A percentile compares a stretch with the other conserved stretches of the same genome.
phyloP scores from a whole-genome alignment of 2,113 vertebrate genomes.

The Neodon shergylaensis region DNA sequence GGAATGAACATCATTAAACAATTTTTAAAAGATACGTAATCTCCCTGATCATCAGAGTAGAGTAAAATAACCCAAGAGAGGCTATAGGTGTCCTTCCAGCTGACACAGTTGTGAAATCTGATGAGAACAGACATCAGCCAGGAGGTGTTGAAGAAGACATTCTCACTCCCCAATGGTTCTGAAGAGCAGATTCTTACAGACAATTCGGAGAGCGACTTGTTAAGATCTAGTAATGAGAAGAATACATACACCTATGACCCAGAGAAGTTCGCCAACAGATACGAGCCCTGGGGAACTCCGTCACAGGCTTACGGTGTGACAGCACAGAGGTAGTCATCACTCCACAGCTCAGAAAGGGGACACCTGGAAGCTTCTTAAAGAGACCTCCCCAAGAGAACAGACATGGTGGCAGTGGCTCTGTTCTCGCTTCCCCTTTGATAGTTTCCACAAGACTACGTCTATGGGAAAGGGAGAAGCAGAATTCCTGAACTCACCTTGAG shows the following conservation, averaged over 20 bases:
- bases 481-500: background rate
- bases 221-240: background rate
- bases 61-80: background rate
- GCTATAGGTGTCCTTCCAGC: background rate
- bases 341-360: background rate
- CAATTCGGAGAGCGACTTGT: background rate
- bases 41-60: background rate
- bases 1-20: background rate
- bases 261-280: background rate
- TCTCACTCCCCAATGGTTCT: background rate
- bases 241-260: background rate
- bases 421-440: background rate
- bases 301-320: background rate
- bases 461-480: background rate
- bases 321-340: background rate
- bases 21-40: background rate
- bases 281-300: background rate
- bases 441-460: background rate
- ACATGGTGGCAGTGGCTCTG: background rate
- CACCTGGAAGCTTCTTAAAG: background rate
- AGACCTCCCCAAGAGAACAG: background rate
- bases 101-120: background rate
- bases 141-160: background rate
- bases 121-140: background rate
- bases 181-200: background rate